Evolutionary conservation across 2,797 vertebrate species (phyloP).

Genomic region (Neosilurus mollespiculum): DNA sequence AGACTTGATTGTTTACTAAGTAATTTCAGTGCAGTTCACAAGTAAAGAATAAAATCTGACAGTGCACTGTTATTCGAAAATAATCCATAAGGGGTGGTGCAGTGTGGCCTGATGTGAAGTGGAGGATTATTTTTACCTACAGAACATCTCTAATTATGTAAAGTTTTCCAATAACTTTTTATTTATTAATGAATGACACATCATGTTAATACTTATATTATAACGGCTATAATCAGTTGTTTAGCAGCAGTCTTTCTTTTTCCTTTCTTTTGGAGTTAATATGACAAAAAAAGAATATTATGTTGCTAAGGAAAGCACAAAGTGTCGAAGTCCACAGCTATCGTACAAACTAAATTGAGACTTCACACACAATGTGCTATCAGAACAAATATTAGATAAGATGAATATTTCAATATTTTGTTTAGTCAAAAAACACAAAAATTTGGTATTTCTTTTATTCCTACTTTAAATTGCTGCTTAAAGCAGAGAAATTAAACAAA

Average conservation of each 20-base stretch:
- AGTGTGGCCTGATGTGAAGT: background rate
- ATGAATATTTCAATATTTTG: background rate
- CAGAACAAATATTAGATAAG: background rate
- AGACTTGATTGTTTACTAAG: constrained; percentile 12
- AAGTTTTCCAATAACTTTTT: background rate
- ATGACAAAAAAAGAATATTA: background rate
- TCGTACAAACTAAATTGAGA: background rate
- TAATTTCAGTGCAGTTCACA: background rate
- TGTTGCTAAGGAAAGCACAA: background rate
- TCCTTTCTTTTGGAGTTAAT: background rate
- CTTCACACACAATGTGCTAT: constrained; percentile 11
- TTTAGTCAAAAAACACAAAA: background rate
- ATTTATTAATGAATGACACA: background rate
- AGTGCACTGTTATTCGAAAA: background rate
- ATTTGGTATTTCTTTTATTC: too few species aligned
- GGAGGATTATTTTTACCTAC: background rate
- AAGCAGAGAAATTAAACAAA: background rate
- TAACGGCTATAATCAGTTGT: background rate
- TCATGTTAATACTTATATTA: background rate
- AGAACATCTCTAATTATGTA: background rate
- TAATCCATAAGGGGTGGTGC: background rate
- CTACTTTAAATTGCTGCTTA: background rate
- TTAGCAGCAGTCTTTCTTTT: background rate
- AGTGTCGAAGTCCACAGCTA: background rate
- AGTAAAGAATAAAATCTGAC: background rate